Evolutionary conservation across 2,797 vertebrate genomes (phyloP).

Genomic region (Oceanodroma leucorhoa): DNA sequence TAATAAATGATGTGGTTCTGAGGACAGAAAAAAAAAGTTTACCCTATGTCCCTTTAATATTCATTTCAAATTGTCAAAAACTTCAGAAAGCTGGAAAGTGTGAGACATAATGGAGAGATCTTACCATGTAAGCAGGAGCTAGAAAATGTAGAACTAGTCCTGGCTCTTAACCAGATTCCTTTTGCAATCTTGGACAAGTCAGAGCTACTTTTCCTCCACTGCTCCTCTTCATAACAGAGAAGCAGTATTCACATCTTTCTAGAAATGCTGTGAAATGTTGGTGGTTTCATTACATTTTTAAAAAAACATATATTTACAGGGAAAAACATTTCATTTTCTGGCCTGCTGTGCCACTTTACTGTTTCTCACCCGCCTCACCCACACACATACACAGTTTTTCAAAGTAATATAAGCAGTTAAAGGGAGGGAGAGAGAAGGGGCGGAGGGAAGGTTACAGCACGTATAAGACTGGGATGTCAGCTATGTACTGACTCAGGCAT

Average conservation of each 20-base stretch:
- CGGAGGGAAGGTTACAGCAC: background rate
- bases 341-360: background rate
- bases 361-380: fast-evolving
- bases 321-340: background rate
- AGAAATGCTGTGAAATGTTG: background rate
- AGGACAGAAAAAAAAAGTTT: slow-evolving; percentile 29
- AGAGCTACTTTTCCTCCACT: background rate
- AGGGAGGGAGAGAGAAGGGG: background rate
- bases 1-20: slow-evolving; percentile 62
- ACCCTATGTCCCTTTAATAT: slow-evolving; percentile 41
- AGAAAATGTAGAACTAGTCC: background rate
- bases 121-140: slow-evolving; percentile 34
- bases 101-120: background rate
- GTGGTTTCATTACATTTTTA: background rate
- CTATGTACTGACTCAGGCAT: background rate
- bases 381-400: background rate
- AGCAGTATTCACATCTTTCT: background rate
- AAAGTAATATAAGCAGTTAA: background rate
- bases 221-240: background rate
- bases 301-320: background rate
- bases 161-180: slow-evolving; percentile 5
- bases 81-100: slow-evolving; percentile 40
- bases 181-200: background rate
- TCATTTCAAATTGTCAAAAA: slow-evolving; percentile 57
- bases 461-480: background rate